Base-by-base conservation (phyloP, 1,140 invertebrate species). In the Epicauta chinensis region DNA sequence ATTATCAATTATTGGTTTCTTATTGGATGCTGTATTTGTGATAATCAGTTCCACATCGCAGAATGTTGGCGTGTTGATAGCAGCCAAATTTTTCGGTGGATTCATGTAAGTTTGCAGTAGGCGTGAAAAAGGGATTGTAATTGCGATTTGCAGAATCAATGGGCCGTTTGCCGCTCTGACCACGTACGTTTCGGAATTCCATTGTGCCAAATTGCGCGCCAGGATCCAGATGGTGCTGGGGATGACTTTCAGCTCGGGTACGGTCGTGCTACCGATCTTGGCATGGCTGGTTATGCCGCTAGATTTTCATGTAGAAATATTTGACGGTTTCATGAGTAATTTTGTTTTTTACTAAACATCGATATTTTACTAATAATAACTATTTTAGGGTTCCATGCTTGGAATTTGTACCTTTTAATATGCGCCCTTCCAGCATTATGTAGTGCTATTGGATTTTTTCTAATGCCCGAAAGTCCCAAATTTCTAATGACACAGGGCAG, bases 381-480 rank as follows among this genome's bases (percentile, higher is more conserved):
- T n/a, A n/a, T 34, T 34, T 34, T 34, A 56, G 55, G 34, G 44
- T 69, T 80, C 16, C 77, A 86, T 65, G 83, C 83, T 1, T 93
- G 89, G 89, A 80, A 89, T 51, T 71, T 91, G 6, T 91, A 86
- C 67, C 70, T 91, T 1, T 73, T 83, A 5, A 56, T 78, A 0
- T 78, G 81, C 44, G 80, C 81, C 0, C 30, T 88, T 23, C 83
- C 88, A 3, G 81, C 80, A n/a, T 60, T 90, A 0, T 56, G 83
- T 1, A 81, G 82, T 6, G 79, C 78, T 1, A 37, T 81, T 6
- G 71, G 79, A 0, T 77, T 89, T 43, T 71, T 78, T 43, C 64
- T 66, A 16, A 35, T 64, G 16, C 82, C 86, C 1, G 89, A 91
- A 67, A 90, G 86, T 63, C 88, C 89, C 2, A 90, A 89, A 67